phyloP scores from a whole-genome alignment of 37 sponge, comb jelly and placozoan species.

The Mnemiopsis leidyi region DNA sequence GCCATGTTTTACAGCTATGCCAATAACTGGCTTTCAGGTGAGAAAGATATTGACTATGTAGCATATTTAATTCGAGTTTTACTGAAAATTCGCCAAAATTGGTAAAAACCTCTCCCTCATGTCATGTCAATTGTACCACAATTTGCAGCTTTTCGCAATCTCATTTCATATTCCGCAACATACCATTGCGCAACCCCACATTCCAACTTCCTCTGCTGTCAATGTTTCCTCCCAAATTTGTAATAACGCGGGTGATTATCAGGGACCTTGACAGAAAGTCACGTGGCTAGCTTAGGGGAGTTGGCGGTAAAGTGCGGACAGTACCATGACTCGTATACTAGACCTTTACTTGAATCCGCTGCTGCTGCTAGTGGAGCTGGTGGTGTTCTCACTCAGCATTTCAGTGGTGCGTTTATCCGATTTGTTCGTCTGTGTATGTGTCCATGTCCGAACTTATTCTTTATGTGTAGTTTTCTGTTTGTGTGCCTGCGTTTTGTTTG shows the following conservation, averaged over 20 bases:
- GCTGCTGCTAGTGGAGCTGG: not conserved
- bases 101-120: too few species aligned
- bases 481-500: too few species aligned
- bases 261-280: not conserved
- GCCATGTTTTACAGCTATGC: conserved; percentile 38
- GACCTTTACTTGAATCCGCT: not conserved
- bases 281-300: conserved; percentile 7
- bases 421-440: too few species aligned
- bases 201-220: not conserved
- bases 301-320: not conserved
- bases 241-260: not conserved
- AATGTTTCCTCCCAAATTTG: not conserved
- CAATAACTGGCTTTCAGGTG: not conserved
- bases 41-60: too few species aligned
- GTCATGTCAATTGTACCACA: too few species aligned
- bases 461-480: too few species aligned
- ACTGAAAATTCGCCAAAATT: too few species aligned
- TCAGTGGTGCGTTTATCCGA: conserved; percentile 15
- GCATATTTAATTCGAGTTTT: too few species aligned
- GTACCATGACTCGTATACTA: not conserved
- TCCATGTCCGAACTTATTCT: too few species aligned
- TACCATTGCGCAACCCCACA: not conserved
- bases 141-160: too few species aligned
- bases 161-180: too few species aligned
- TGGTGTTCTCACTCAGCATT: not conserved